These are phyloP conservation scores for Ecliptopera silaceata DNA, from an alignment of 2,888 invertebrate genomes.

Conservation along the genomic window DNA sequence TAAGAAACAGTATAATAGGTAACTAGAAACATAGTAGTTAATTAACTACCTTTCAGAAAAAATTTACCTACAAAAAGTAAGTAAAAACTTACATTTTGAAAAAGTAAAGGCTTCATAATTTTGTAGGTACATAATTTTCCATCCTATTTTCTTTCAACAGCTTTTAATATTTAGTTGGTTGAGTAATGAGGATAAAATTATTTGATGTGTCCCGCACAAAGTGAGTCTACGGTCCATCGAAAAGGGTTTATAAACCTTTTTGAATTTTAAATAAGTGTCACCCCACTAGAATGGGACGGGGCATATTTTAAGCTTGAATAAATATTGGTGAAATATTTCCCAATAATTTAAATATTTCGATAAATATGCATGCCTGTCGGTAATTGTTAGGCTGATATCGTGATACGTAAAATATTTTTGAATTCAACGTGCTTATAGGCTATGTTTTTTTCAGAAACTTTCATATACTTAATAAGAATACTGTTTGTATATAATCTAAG, in stretches of 20 bases:
- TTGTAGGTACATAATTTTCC: too few species aligned
- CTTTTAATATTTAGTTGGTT: slow-evolving; percentile 21
- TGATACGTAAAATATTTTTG: slow-evolving; percentile 22
- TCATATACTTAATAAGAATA: too few species aligned
- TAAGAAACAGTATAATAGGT: too few species aligned
- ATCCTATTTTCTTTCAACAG: slow-evolving; percentile 1
- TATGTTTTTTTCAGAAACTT: too few species aligned
- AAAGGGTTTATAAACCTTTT: slow-evolving; percentile 29
- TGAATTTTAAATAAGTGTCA: slow-evolving; percentile 28
- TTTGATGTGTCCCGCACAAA: slow-evolving; percentile 13
- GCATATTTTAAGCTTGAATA: slow-evolving; percentile 26
- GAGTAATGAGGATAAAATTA: slow-evolving; percentile 25
- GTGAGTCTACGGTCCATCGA: slow-evolving; percentile 14
- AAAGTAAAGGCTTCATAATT: too few species aligned
- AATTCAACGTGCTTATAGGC: too few species aligned
- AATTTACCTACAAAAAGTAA: too few species aligned
- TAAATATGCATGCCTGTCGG: slow-evolving; percentile 36
- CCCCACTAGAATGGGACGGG: slow-evolving; percentile 10
- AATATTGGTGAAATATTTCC: slow-evolving; percentile 33
- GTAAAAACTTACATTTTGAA: too few species aligned
- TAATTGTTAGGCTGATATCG: slow-evolving; percentile 27
- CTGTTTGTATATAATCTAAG: too few species aligned
- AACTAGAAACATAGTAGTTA: too few species aligned
- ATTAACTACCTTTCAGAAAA: too few species aligned
- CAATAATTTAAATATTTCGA: slow-evolving; percentile 33